Conservation (phyloP, 2,888 invertebrate species). For the Lydus trimaculatus region DNA sequence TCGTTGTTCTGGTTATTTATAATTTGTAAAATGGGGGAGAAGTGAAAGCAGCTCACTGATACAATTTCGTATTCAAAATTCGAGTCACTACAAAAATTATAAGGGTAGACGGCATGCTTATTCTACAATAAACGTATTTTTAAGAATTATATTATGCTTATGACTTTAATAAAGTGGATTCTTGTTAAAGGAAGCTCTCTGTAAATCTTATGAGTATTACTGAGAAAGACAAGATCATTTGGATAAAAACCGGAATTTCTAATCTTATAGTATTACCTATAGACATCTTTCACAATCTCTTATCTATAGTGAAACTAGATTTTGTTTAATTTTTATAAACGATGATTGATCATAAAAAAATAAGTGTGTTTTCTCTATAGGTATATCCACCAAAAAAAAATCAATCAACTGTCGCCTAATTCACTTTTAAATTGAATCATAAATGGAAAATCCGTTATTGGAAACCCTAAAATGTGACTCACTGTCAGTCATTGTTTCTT, state of each 20-base stretch:
- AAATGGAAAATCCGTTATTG: neutral
- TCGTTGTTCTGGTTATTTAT: neutral
- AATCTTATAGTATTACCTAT: neutral
- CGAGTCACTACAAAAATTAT: neutral
- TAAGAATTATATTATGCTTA: no score
- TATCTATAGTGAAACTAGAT: no score
- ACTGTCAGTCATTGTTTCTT: neutral
- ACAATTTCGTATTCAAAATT: neutral
- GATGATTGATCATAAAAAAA: no score
- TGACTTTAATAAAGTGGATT: no score
- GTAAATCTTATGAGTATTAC: neutral
- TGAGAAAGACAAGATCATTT: neutral
- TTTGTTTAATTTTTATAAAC: no score
- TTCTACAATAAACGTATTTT: no score
- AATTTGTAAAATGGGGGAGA: neutral
- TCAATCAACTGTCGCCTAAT: neutral
- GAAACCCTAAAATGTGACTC: neutral
- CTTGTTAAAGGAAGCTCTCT: no score
- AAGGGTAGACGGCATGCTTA: no score
- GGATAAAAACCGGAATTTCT: neutral
- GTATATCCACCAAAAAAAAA: no score
- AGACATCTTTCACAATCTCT: no score
- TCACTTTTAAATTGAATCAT: neutral
- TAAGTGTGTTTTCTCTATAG: no score
- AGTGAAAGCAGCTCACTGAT: neutral